Evolutionary conservation across 1,140 invertebrate species (phyloP).

Genomic region (Drosophila navojoa): DNA sequence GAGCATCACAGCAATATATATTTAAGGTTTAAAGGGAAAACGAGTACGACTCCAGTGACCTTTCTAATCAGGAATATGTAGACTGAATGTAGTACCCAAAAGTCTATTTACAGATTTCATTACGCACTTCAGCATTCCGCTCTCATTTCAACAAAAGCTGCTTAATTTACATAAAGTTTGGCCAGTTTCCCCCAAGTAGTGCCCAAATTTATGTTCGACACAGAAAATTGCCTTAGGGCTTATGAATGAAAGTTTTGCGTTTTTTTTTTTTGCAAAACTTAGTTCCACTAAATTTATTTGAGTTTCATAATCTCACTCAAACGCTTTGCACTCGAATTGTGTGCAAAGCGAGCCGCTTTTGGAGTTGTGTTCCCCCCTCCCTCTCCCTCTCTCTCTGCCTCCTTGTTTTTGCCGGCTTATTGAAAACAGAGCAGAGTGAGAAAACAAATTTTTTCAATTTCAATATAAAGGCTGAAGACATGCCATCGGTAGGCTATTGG

Average conservation of each 20-base stretch:
- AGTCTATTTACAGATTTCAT: too few relatives aligned
- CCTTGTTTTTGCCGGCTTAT: slow-evolving; percentile 43
- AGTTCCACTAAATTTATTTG: neutral
- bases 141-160: neutral
- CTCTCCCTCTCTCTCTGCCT: neutral
- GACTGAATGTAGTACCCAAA: too few relatives aligned
- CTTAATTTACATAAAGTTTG: neutral
- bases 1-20: too few relatives aligned
- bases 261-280: neutral
- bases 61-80: too few relatives aligned
- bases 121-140: too few relatives aligned
- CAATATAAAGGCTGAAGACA: slow-evolving; percentile 71
- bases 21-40: too few relatives aligned
- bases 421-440: slow-evolving; percentile 37
- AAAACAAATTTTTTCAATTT: slow-evolving; percentile 67
- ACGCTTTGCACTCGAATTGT: neutral
- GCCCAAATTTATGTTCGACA: neutral
- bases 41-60: too few relatives aligned
- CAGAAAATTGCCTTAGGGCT: neutral
- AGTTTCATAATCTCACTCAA: neutral
- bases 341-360: slow-evolving; percentile 24
- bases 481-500: slow-evolving; percentile 29
- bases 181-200: neutral
- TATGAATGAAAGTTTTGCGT: neutral
- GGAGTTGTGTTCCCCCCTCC: neutral